A percentile compares a stretch with the other conserved stretches of the same genome.
phyloP scores from a whole-genome alignment of 2,797 vertebrate species.

The Valencia hispanica region DNA sequence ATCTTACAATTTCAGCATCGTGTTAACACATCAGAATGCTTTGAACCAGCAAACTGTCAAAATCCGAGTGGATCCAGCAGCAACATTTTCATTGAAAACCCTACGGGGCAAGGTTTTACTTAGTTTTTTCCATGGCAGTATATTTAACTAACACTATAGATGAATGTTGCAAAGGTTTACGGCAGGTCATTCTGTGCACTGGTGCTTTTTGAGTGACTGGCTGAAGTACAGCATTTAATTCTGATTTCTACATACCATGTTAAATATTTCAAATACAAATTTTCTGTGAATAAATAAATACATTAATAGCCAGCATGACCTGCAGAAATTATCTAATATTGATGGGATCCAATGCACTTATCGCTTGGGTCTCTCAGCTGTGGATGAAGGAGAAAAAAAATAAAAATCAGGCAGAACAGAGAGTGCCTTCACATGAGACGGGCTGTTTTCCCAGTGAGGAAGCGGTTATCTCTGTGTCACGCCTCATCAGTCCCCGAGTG shows the following conservation, averaged over 20 bases:
- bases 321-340: neutral
- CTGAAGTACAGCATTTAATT: neutral
- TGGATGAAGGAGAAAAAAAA: slow-evolving; percentile 49
- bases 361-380: slow-evolving; percentile 41
- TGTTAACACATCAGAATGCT: neutral
- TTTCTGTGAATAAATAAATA: neutral
- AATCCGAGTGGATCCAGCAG: neutral
- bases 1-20: neutral
- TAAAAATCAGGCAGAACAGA: slow-evolving; percentile 63
- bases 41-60: neutral
- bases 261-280: neutral
- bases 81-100: neutral
- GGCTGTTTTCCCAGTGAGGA: slow-evolving; percentile 59
- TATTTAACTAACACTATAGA: neutral
- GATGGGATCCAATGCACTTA: slow-evolving; percentile 9
- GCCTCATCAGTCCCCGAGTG: slow-evolving; percentile 71
- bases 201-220: neutral
- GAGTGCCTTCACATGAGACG: slow-evolving; percentile 54
- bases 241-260: neutral
- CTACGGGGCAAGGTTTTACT: neutral
- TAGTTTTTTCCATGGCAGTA: neutral
- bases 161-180: neutral
- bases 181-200: neutral
- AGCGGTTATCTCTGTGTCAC: slow-evolving; percentile 70
- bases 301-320: neutral